Evolutionary conservation across 2,113 vertebrate genomes (phyloP).

Genomic region (Actenoides lindsayi): DNA sequence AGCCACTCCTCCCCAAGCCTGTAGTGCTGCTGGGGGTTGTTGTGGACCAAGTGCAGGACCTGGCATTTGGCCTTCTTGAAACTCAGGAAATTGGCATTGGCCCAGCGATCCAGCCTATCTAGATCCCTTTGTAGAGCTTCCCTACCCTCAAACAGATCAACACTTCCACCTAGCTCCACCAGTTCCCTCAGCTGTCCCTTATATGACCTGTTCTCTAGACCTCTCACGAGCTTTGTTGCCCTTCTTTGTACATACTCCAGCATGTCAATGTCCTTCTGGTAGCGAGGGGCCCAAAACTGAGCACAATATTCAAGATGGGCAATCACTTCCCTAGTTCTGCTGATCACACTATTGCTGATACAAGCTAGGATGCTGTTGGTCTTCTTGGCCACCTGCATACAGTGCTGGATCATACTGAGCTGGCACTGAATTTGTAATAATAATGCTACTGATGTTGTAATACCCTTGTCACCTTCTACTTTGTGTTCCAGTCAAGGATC

Average conservation of each 20-base stretch:
- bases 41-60: no score
- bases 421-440: neutral
- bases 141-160: no score
- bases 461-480: neutral
- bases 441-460: neutral
- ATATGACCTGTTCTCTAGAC: neutral
- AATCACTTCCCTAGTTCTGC: fast-evolving
- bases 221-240: fast-evolving
- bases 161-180: no score
- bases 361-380: neutral
- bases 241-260: fast-evolving
- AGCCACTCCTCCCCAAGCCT: no score
- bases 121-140: no score
- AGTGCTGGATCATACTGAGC: neutral
- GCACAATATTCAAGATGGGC: fast-evolving
- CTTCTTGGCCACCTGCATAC: no score
- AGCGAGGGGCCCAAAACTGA: neutral
- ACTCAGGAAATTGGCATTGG: no score
- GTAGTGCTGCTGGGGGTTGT: no score
- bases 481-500: neutral
- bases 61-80: no score
- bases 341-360: neutral
- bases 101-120: no score
- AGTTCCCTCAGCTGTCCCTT: neutral
- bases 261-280: neutral